These are phyloP conservation scores for Gymnogyps californianus DNA, from an alignment of 2,113 vertebrate species.

Conservation along the genomic window DNA sequence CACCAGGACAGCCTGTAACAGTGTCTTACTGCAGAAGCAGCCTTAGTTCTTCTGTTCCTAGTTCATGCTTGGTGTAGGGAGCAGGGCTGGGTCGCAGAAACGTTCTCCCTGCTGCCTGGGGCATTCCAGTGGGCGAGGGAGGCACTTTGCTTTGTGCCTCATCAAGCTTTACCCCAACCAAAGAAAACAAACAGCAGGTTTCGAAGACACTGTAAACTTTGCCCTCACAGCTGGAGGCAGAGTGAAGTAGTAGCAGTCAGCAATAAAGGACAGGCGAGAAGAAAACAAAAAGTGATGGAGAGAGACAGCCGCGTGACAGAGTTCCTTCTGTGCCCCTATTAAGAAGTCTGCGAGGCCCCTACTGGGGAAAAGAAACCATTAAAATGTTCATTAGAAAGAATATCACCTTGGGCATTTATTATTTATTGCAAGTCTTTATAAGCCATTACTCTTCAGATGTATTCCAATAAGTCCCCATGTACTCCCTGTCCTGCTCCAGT, in stretches of 20 bases:
- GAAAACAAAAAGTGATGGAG: slow-evolving; percentile 16
- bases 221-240: slow-evolving; percentile 19
- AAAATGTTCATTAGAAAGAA: slow-evolving; percentile 56
- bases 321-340: not conserved
- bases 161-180: not conserved
- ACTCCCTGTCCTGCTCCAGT: not conserved
- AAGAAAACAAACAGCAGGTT: slow-evolving; percentile 43
- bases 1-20: not conserved
- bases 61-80: not conserved
- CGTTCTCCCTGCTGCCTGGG: not conserved
- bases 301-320: not conserved
- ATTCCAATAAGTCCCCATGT: not conserved
- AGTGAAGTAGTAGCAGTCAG: not conserved
- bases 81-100: not conserved
- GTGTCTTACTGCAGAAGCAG: not conserved
- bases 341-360: slow-evolving; percentile 6
- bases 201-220: slow-evolving; percentile 39
- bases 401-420: slow-evolving; percentile 15
- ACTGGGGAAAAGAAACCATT: slow-evolving; percentile 18
- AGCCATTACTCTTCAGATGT: not conserved
- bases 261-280: not conserved
- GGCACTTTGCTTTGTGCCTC: not conserved
- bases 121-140: not conserved
- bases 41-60: not conserved
- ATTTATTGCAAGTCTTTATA: slow-evolving; percentile 41